Evolutionary conservation across 2,888 invertebrate species (phyloP), one percentile per base, ranked within the genome.

Genomic region (Tridacna crocea): DNA sequence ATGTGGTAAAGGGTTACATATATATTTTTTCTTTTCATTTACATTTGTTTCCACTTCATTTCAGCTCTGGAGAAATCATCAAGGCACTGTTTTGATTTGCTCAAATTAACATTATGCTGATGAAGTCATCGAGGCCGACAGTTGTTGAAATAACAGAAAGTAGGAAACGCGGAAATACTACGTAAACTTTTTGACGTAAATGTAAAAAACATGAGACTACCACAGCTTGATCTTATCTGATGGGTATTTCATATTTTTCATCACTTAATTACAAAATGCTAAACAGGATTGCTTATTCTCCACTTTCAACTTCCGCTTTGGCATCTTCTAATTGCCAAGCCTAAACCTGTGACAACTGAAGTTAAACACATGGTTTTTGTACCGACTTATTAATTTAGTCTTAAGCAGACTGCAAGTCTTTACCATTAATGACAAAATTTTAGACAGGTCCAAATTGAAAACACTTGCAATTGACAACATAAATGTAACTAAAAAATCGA

Each of bases 51-150:
- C 70, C 70, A 70, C 48, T 26, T 26, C 70, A 70, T 70, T 70
- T 51, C 47, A 70, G 70, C 22, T 36, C 70, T 70, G 70, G 46
- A 51, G 22, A 70, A 70, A 51, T 51, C 70, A 70, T 70, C 70
- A 70, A 70, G 70, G 36, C 17, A 2, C 61, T 63, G 74, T 74
- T 74, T 74, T 61, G 74, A 61, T 74, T 74, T 74, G 74, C 74
- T 61, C 61, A 26, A 74, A 61, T 74, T 74, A 74, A 26, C 48
- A 17, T 46, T 36, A 63, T 46, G 61, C 63, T 74, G 61, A 74
- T 74, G 60, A 74, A 74, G 74, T 63, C 61, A 74, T 74, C 27
- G 61, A 74, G 47, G 27, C 60, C 26, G 74, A 74, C 60, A 61
- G 47, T 47, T 61, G 74, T 61, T 74, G 61, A 61, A 74, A 74